Evolutionary conservation across 2,797 vertebrate species (phyloP), one percentile per base, ranked within the genome.

Genomic region (Gymnocypris eckloni): DNA sequence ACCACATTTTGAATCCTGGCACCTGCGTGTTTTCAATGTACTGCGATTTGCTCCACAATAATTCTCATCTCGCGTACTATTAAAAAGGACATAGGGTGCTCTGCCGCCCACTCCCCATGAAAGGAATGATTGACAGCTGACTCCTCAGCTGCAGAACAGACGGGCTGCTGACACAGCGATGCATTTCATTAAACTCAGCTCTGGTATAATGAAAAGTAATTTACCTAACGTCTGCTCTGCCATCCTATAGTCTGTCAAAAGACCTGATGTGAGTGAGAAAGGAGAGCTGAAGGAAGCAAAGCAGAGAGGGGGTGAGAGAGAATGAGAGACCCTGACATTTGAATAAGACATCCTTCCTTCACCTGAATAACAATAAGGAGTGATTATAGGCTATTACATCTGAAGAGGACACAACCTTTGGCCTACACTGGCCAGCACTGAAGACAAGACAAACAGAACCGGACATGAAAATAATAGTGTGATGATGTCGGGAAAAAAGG

Each of bases 101-200:
- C 77, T 73, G 81, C 91, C 79, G 88, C 90, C 91, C 92, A 86
- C 61, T 95, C 85, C 92, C 95, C 94, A 93, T 92, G 91, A 95
- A 94, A 96, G 96, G 91, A 90, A 90, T 97, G 97, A 97, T 92
- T 97, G 95, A 95, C 95, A 95, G 94, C 94, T 95, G 93, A 94
- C 93, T 89, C 91, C 94, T 94, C 91, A 92, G 94, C 92, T 92
- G n/a, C 91, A 93, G 94, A 94, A 96, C 95, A 66, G 80, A 11
- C 54, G 61, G 69, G 48, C 94, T 93, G 94, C 94, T 94, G 94
- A 94, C 93, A 92, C 89, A 92, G 93, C 91, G 93, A 93, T 95
- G 95, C 94, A 95, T 93, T 95, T 94, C 94, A 95, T 96, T 96
- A 95, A 94, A 95, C 95, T 95, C 96, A 95, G 95, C 96, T 94